Base-by-base conservation (phyloP, 2,797 vertebrate species). In the Helicolenus hilgendorfi region DNA sequence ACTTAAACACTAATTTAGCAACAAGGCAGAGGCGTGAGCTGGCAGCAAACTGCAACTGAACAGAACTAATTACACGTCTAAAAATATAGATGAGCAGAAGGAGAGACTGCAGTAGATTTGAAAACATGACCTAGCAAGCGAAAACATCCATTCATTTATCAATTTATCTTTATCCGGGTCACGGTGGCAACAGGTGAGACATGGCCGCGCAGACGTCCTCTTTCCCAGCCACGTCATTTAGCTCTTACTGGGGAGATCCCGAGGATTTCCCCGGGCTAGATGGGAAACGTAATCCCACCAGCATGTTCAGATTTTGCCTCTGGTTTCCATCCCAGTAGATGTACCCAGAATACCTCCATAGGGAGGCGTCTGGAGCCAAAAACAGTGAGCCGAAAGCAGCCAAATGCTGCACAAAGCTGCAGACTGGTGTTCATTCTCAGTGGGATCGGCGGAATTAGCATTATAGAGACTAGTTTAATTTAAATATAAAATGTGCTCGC, bases 1-100 rank as follows among this genome's bases (percentile, higher is more conserved):
- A 78, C 53, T 75, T 81, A 15, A 89, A 87, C 11, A n/a, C 58
- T 9, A 11, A 27, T 83, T 62, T 31, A 72, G 77, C 73, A 77
- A 62, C 69, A 49, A 86, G 67, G 56, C 0, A 22, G 36, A 68
- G 20, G 68, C 3, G 11, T 10, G 14, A 76, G 20, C 67, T 68
- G 27, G 58, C 55, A 79, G 49, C 22, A 11, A 64, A 62, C 33
- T 79, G 76, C 65, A 45, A 59, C 71, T 7, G 33, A 88, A 77
- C n/a, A 22, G 5, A 26, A 29, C 15, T 59, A 76, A 92, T 88
- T 81, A 65, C 74, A 72, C 53, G 70, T 55, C 53, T 67, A 56
- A 72, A 82, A 56, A 83, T 63, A 83, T 1, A 69, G 72, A 58
- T 5, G 14, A 72, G 41, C 3, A 26, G 60, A 63, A 24, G 11